phyloP scores from a whole-genome alignment of 1,140 invertebrate genomes.

The Eciton burchellii region DNA sequence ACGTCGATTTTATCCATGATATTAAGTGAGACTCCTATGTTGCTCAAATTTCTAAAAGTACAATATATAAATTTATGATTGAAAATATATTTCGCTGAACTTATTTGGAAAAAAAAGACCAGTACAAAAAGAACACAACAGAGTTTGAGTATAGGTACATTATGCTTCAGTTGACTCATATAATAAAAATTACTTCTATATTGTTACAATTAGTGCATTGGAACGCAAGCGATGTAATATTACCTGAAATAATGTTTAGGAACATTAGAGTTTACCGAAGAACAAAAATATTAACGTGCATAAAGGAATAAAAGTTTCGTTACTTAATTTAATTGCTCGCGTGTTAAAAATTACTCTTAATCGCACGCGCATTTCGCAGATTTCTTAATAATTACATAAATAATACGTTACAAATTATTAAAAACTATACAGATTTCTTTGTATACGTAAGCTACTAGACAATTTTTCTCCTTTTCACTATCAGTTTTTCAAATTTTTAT shows the following conservation, averaged over 20 bases:
- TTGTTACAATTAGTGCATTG: background rate
- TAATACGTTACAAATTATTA: constrained; percentile 46
- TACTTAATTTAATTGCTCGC: background rate
- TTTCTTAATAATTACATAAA: constrained; percentile 37
- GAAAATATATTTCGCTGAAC: constrained; percentile 26
- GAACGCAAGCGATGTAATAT: background rate
- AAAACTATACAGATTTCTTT: constrained; percentile 29
- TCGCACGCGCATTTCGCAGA: background rate
- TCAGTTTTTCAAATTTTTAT: background rate
- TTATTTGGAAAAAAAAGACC: constrained; percentile 21
- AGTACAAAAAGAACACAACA: constrained; percentile 47
- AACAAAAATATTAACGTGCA: constrained; percentile 24
- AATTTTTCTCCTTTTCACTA: background rate
- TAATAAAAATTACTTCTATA: constrained; percentile 11
- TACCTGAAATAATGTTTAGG: background rate
- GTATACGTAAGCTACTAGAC: background rate
- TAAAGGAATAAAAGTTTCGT: constrained; percentile 33
- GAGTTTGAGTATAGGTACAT: background rate
- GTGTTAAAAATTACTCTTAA: background rate
- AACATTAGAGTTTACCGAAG: background rate
- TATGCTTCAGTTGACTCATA: background rate
- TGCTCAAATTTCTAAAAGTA: background rate
- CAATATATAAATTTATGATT: background rate
- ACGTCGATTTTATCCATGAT: background rate
- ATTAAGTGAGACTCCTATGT: constrained; percentile 10